Base-by-base conservation (phyloP, 1,140 invertebrate genomes). In the Helicoverpa zea region DNA sequence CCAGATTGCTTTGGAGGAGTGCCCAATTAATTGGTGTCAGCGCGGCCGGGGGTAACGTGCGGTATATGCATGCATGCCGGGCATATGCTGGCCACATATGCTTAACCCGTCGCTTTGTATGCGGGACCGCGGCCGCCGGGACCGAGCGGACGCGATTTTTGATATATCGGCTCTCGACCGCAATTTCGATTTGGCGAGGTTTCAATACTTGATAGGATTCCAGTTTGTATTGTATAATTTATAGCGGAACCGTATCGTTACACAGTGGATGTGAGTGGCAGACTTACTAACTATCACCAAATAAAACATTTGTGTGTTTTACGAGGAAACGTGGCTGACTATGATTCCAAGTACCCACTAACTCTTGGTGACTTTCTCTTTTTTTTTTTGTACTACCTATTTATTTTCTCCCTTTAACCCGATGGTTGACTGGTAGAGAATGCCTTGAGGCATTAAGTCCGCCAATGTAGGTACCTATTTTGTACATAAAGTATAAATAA, bases 181-280 rank as follows among this genome's bases (percentile, higher is more conserved):
- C 75, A 77, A 77, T 76, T 63, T 63, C 75, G 75, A 64, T 77
- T 77, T 77, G 75, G 75, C 75, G 61, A 77, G 59, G 75, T 54
- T 63, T 77, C 75, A 77, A 61, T 66, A 29, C 49, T 23, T 77
- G 73, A 51, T 63, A 52, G 68, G 73, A 76, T 76, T 63, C 47
- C 18, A 76, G 43, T 75, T 49, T 75, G 43, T 54, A 72, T 23
- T 72, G 68, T 72, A 54, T 72, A 52, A 72, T 72, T 18, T 72
- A 70, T 54, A 18, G n/a, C 49, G 47, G 13, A 23, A 18, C 12
- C 23, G 47, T 29, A 13, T 18, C 35, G 35, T 35, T 35, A 35
- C 35, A 5, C 3, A 35, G 35, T 35, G 35, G 7, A 35, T 35
- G 35, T 35, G 35, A 35, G 7, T 35, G 35, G 35, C 35, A 35